phyloP scores from a whole-genome alignment of 2,888 invertebrate species.

The Polymixis lichenea region DNA sequence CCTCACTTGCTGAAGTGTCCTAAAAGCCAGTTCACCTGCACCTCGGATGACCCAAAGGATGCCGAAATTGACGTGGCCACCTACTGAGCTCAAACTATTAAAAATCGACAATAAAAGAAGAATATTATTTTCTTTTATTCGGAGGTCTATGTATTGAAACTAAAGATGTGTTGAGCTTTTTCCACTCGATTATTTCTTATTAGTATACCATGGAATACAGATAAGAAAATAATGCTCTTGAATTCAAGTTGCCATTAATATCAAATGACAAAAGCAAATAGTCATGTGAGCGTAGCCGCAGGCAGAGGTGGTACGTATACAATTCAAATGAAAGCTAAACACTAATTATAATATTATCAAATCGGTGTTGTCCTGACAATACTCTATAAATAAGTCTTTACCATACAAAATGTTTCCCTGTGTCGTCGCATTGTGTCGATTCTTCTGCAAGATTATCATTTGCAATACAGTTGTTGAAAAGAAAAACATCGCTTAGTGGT shows the following conservation, averaged over 20 bases:
- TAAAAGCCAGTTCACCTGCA: too few relatives aligned
- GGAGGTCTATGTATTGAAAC: neutral
- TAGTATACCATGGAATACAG: neutral
- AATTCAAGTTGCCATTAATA: neutral
- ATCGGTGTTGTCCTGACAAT: neutral
- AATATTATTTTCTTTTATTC: neutral
- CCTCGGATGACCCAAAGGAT: too few relatives aligned
- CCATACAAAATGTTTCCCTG: neutral
- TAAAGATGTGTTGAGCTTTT: neutral
- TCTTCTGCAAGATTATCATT: neutral
- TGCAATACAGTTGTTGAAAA: neutral
- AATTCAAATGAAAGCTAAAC: too few relatives aligned
- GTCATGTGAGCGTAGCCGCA: neutral
- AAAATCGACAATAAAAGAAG: too few relatives aligned
- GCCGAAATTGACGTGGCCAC: too few relatives aligned
- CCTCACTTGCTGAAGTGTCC: too few relatives aligned
- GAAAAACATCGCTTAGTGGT: neutral
- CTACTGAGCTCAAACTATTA: too few relatives aligned
- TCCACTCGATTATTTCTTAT: neutral
- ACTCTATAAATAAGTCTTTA: neutral
- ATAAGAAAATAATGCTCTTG: neutral
- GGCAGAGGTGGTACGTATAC: neutral
- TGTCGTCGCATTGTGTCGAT: neutral
- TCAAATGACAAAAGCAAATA: neutral
- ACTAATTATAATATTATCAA: neutral